These are phyloP conservation scores for Gambusia affinis DNA, from an alignment of 2,113 vertebrate genomes.

Conservation along the genomic window DNA sequence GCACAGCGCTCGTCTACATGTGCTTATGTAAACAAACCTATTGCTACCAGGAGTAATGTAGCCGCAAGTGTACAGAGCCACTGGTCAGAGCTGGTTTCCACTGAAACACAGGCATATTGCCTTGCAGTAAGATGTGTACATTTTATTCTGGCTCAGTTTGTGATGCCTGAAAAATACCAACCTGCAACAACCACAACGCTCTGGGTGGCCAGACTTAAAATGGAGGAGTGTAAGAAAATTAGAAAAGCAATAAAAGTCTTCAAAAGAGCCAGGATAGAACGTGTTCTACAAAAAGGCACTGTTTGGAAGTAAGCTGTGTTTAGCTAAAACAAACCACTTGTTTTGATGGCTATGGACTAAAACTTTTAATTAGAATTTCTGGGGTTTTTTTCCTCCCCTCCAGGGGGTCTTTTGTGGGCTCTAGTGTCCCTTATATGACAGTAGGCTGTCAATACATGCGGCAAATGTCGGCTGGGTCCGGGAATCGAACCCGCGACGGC, in stretches of 20 bases:
- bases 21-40: not conserved
- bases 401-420: no score
- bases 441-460: no score
- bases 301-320: not conserved
- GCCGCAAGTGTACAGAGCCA: not conserved
- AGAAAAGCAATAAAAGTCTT: not conserved
- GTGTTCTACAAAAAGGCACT: not conserved
- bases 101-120: not conserved
- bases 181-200: not conserved
- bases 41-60: not conserved
- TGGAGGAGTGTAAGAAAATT: not conserved
- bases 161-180: not conserved
- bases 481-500: no score
- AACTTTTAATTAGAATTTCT: no score
- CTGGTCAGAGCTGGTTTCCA: conserved; percentile 2
- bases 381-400: no score
- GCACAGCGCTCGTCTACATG: not conserved
- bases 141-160: not conserved
- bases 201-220: not conserved
- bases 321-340: not conserved
- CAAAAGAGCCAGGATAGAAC: not conserved
- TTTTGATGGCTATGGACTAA: not conserved
- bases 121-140: not conserved
- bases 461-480: no score
- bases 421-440: no score